Conservation (phyloP, 2,113 vertebrate species). For the Campylomormyrus numenius region DNA sequence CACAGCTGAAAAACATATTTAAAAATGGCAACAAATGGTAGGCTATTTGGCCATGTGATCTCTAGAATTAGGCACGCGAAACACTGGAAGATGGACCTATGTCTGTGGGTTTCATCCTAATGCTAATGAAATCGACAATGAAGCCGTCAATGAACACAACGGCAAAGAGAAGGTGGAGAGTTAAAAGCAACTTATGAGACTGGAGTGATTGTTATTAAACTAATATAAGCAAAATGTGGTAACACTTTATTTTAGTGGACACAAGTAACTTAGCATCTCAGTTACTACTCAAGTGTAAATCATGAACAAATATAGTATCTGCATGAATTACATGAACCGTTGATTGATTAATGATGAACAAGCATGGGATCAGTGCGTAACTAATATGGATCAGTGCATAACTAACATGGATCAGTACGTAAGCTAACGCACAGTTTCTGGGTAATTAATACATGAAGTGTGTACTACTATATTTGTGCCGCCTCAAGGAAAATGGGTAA, state of each 20-base stretch:
- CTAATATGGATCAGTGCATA: neutral
- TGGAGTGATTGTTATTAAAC: neutral
- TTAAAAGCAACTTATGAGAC: neutral
- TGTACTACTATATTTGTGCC: neutral
- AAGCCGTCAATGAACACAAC: neutral
- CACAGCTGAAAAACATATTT: neutral
- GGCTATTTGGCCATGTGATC: neutral
- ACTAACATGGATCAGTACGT: neutral
- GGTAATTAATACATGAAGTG: neutral
- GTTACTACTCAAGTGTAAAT: neutral
- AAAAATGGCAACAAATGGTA: neutral
- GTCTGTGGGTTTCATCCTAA: neutral
- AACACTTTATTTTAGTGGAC: neutral
- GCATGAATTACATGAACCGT: neutral
- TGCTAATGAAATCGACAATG: neutral
- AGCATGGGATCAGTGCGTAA: neutral
- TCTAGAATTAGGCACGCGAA: neutral
- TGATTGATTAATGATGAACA: neutral
- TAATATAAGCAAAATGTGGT: neutral
- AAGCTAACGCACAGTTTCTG: neutral
- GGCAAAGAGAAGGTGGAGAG: neutral
- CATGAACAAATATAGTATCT: neutral
- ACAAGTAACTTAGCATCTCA: neutral
- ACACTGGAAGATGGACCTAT: neutral
- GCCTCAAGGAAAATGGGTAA: neutral